Conservation (phyloP, 2,888 invertebrate genomes). For the Ophion costatus region DNA sequence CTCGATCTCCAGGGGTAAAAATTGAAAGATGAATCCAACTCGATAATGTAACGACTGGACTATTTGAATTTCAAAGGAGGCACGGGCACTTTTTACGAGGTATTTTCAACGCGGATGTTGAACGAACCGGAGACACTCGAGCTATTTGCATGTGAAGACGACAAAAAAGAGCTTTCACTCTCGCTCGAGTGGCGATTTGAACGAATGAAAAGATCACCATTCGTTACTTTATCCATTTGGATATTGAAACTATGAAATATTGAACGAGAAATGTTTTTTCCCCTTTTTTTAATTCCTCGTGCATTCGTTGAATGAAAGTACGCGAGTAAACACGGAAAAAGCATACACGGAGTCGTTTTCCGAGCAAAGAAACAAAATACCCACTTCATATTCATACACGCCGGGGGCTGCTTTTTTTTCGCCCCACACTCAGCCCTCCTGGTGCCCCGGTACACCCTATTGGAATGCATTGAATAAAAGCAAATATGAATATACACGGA, state of each 20-base stretch:
- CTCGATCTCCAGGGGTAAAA: background rate
- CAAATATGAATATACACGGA: constrained; percentile 57
- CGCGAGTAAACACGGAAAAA: constrained; percentile 2
- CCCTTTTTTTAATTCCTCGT: background rate
- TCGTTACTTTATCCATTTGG: background rate
- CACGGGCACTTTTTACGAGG: background rate
- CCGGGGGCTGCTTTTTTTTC: constrained; percentile 2
- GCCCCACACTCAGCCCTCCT: background rate
- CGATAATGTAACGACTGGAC: background rate
- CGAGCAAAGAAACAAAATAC: constrained; percentile 24
- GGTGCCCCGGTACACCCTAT: constrained; percentile 7
- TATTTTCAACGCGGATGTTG: background rate
- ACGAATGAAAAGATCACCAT: background rate
- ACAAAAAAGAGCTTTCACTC: background rate
- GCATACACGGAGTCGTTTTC: constrained; percentile 24
- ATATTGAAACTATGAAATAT: background rate
- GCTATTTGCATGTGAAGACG: background rate
- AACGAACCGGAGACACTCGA: background rate
- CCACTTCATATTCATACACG: constrained; percentile 39
- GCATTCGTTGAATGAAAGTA: constrained; percentile 1
- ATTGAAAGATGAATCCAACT: background rate
- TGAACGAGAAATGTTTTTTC: background rate
- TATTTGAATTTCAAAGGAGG: background rate
- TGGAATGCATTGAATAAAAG: constrained; percentile 58
- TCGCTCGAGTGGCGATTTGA: background rate